Evolutionary conservation across 2,113 vertebrate genomes (phyloP).

Genomic region (Heterocephalus glaber): DNA sequence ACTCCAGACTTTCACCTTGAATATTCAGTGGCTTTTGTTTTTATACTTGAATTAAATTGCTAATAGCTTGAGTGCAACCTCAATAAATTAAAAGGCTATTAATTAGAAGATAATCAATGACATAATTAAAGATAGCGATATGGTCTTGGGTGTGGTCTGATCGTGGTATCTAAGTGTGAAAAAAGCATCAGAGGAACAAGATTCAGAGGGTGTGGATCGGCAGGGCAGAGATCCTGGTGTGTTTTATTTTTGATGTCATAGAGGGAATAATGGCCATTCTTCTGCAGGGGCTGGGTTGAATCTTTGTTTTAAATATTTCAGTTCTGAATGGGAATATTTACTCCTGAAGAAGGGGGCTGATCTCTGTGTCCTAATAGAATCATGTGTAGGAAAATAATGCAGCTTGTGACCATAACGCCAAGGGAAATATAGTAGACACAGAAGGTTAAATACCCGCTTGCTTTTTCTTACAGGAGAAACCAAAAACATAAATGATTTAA

Average conservation of each 20-base stretch:
- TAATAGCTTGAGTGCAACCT: background rate
- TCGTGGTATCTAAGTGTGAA: background rate
- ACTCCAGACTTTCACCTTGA: background rate
- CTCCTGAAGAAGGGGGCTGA: background rate
- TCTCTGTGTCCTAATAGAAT: background rate
- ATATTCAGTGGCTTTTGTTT: background rate
- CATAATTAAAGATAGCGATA: constrained; percentile 7
- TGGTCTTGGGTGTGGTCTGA: background rate
- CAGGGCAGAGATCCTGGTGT: background rate
- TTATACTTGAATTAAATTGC: constrained; percentile 7
- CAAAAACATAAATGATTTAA: background rate
- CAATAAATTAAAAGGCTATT: background rate
- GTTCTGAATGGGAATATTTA: background rate
- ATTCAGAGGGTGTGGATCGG: background rate
- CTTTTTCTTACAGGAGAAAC: background rate
- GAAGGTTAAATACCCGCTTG: no score
- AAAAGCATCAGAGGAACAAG: background rate
- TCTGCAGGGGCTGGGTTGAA: background rate
- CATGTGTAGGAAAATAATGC: no score
- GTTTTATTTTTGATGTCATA: background rate
- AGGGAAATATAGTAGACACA: no score
- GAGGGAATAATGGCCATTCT: background rate
- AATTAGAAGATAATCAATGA: constrained; percentile 27
- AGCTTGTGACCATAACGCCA: no score
- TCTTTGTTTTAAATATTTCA: background rate